Percentiles rank a stretch among this genome's conserved stretches.
phyloP scores from a whole-genome alignment of 2,113 vertebrate species.

The Elgaria multicarinata region DNA sequence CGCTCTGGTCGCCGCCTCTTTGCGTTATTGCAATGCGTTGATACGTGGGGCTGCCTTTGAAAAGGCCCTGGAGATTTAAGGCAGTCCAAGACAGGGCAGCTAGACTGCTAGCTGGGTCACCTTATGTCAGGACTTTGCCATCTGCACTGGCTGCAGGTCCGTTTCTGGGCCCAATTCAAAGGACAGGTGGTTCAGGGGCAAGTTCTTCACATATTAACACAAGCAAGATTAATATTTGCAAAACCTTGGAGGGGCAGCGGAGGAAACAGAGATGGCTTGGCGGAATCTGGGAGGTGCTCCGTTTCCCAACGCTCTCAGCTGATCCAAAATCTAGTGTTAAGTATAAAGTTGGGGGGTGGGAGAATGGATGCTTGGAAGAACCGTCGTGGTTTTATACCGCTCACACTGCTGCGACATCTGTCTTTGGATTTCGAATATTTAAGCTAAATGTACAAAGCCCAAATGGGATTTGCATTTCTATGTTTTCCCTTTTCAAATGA shows the following conservation, averaged over 20 bases:
- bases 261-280: background rate
- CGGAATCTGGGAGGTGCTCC: background rate
- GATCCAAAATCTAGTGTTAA: background rate
- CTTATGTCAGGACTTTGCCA: no score
- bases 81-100: no score
- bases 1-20: no score
- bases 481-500: background rate
- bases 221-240: background rate
- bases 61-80: no score
- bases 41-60: no score
- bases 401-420: background rate
- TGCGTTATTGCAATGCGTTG: no score
- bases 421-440: background rate
- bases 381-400: background rate
- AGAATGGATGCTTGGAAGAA: no score
- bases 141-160: no score
- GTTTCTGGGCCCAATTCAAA: no score
- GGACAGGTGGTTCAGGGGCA: no score
- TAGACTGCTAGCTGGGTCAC: no score
- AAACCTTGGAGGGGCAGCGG: background rate
- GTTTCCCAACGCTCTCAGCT: background rate
- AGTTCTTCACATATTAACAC: background rate
- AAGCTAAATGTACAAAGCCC: background rate
- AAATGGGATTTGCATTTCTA: background rate
- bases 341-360: background rate